Percentiles rank a stretch among this genome's conserved stretches.
Evolutionary conservation across 2,113 vertebrate species (phyloP).

Genomic region (Rynchops niger): DNA sequence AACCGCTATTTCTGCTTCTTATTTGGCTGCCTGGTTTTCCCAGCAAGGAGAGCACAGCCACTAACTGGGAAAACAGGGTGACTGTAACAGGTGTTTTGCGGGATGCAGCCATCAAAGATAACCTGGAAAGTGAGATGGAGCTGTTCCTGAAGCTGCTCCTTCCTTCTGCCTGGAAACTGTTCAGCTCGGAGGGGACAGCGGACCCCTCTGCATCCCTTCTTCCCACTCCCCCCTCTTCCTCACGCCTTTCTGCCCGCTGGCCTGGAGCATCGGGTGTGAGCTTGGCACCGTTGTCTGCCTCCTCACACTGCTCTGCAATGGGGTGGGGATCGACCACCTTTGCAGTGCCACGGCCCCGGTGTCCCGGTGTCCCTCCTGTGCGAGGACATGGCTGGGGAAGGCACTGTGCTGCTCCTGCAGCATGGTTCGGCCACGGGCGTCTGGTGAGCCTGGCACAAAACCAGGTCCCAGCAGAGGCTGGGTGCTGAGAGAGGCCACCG

Average conservation of each 20-base stretch:
- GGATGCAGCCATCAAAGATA: not conserved
- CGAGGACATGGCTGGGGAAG: not conserved
- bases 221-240: not conserved
- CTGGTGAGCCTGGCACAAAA: rapidly evolving
- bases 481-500: not conserved
- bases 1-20: not conserved
- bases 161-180: not conserved
- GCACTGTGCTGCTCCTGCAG: not conserved
- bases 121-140: not conserved
- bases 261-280: not conserved
- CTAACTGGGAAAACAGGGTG: not conserved
- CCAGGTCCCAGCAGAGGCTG: not conserved
- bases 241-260: not conserved
- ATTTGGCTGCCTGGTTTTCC: not conserved
- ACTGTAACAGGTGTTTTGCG: rapidly evolving
- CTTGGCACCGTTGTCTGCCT: not conserved
- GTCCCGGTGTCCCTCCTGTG: not conserved
- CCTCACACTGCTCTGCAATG: not conserved
- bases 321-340: no score
- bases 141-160: not conserved
- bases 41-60: not conserved
- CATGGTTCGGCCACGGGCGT: not conserved
- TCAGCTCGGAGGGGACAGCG: not conserved
- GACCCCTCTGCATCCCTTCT: not conserved
- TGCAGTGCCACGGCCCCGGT: not conserved